Evolutionary conservation across 2,113 vertebrate genomes (phyloP), one percentile per base, ranked within the genome.

Genomic region (Asarcornis scutulata): DNA sequence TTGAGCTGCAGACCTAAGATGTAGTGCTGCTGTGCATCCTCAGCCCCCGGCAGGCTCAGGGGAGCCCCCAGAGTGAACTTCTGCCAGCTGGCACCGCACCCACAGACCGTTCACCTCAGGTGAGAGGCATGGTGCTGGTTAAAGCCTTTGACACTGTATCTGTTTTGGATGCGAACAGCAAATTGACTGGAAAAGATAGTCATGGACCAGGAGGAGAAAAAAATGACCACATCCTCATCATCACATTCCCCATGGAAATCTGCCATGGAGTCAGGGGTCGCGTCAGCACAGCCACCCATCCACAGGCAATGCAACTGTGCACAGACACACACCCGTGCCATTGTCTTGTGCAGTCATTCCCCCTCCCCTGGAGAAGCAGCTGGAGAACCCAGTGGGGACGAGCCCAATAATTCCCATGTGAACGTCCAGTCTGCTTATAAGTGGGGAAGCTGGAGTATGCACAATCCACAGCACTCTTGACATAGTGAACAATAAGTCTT

Each of bases 261-360:
- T 17, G 15, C 5, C 7, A 5, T 8, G 44, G n/a, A 1, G 0
- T 4, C 2, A 68, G 79, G 34, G 13, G 69, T 72, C 7, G 23
- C 17, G 36, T 40, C 79, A 86, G 88, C 38, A 46, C 2, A 2
- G 14, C 18, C 59, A 15, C 22, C 59, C 81, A 34, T 3, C 42
- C 83, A n/a, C 46, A 34, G 0, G 3, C 31, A 7, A 17, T 1
- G 0, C 38, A 5, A 7, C 17, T 32, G 26, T 44, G 29, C 52
- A 55, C 58, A 58, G n/a, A 38, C 64, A 64, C 32, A 6, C 0
- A 3, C 38, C 38, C 6, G 2, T 6, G 0, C 29, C 31, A 7
- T 1, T 29, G 21, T 21, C 71, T 27, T 0, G 0, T 6, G 27
- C 36, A n/a, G 23, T 0, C 1, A 38, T 12, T 59, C 58, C 13